Conservation (phyloP, 1,140 invertebrate species). For the Microplitis mediator region DNA sequence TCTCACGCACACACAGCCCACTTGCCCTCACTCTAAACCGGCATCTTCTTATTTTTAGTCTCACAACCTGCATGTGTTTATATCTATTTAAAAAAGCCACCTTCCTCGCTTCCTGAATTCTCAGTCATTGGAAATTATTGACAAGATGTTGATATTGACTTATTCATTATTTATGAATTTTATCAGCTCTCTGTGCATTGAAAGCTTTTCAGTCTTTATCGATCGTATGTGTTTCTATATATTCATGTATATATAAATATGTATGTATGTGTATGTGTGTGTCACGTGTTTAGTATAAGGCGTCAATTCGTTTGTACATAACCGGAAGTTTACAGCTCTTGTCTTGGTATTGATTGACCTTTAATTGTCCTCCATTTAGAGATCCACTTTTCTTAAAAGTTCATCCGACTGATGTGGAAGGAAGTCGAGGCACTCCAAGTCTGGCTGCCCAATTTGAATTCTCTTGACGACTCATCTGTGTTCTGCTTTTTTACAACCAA, state of each 20-base stretch:
- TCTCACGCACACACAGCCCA: neutral
- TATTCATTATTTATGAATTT: too few species aligned
- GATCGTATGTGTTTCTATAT: too few species aligned
- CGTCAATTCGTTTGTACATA: constrained; percentile 1
- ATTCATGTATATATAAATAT: too few species aligned
- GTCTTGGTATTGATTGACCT: constrained; percentile 8
- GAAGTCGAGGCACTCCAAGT: neutral
- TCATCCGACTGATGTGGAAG: constrained; percentile 11
- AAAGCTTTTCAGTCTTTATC: too few species aligned
- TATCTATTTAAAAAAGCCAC: too few species aligned
- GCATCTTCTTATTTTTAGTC: neutral
- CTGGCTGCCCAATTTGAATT: constrained; percentile 3
- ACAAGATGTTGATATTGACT: too few species aligned
- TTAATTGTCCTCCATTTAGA: neutral
- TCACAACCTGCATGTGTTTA: neutral
- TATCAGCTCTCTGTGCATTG: too few species aligned
- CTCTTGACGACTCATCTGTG: constrained; percentile 8
- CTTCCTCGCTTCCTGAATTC: too few species aligned
- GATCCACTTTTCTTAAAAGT: neutral
- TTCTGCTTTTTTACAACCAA: too few species aligned
- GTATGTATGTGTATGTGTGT: too few species aligned
- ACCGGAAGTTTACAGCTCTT: neutral
- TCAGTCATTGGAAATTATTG: too few species aligned
- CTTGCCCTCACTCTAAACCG: constrained; percentile 4
- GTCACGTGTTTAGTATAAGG: constrained; percentile 4